phyloP scores from a whole-genome alignment of 2,888 invertebrate species.

The Lysandra coridon region DNA sequence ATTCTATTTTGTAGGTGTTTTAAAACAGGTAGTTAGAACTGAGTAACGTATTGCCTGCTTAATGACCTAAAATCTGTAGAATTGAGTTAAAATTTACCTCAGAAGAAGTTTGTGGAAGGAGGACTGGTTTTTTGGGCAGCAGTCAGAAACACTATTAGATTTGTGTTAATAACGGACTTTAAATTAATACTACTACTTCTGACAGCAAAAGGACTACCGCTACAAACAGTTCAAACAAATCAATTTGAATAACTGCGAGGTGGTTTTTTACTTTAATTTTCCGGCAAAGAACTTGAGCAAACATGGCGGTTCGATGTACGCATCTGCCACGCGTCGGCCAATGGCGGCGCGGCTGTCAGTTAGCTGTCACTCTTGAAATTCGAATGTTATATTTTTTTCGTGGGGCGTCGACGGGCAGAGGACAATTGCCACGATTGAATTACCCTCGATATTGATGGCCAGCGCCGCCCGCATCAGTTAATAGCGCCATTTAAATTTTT shows the following conservation, averaged over 20 bases:
- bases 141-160: too few species aligned
- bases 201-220: too few species aligned
- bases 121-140: too few species aligned
- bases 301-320: conserved; percentile 71
- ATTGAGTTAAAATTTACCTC: too few species aligned
- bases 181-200: too few species aligned
- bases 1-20: too few species aligned
- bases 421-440: conserved; percentile 79
- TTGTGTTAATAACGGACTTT: too few species aligned
- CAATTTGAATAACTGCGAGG: conserved; percentile 64
- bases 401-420: conserved; percentile 76
- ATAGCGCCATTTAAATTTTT: conserved; percentile 15
- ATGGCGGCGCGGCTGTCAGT: conserved; percentile 76
- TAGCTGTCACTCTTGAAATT: conserved; percentile 64
- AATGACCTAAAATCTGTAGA: too few species aligned
- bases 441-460: conserved; percentile 72
- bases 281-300: conserved; percentile 61
- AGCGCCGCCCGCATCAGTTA: conserved; percentile 64
- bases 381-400: conserved; percentile 64
- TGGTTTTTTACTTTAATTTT: conserved; percentile 47
- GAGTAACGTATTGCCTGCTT: too few species aligned
- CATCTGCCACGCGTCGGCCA: conserved; percentile 78
- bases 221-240: conserved; percentile 36
- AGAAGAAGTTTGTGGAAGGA: too few species aligned
- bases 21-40: too few species aligned